Conservation (phyloP, 2,113 vertebrate genomes). For the Antennarius striatus region DNA sequence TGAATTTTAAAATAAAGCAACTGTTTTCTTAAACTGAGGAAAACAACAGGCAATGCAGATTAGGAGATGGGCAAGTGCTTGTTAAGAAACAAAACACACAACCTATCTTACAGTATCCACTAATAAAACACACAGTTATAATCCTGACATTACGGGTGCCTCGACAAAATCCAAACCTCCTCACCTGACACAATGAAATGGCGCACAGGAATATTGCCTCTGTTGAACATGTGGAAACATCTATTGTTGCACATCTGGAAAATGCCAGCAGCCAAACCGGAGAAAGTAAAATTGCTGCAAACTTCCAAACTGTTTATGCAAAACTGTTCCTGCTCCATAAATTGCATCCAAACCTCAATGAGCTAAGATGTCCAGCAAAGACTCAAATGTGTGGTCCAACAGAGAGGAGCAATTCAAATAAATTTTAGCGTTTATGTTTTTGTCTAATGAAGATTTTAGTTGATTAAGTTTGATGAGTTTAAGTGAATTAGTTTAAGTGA, state of each 20-base stretch:
- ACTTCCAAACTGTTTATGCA: conserved; percentile 78
- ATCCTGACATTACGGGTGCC: conserved; percentile 6
- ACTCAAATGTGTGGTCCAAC: conserved; percentile 35
- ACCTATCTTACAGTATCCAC: too few relatives aligned
- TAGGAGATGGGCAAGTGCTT: too few relatives aligned
- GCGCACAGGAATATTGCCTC: conserved; percentile 31
- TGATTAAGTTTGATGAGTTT: too few relatives aligned
- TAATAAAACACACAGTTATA: background rate
- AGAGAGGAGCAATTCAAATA: conserved; percentile 6
- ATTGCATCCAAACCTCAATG: conserved; percentile 65
- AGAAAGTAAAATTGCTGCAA: conserved; percentile 72
- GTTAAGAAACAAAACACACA: too few relatives aligned
- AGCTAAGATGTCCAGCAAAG: conserved; percentile 26
- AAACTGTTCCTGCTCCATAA: conserved; percentile 70
- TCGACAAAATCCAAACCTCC: conserved; percentile 12
- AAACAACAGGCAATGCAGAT: too few relatives aligned
- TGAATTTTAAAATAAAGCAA: too few relatives aligned
- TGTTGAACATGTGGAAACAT: conserved; percentile 77
- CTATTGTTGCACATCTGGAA: conserved; percentile 79
- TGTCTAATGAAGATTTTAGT: too few relatives aligned
- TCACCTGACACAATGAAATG: conserved; percentile 24
- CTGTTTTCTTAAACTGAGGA: too few relatives aligned
- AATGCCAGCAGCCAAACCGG: conserved; percentile 64
- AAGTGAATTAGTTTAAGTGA: background rate
- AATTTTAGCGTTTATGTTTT: background rate